phyloP scores from a whole-genome alignment of 2,888 invertebrate species.

The Linnaemya vulpina region DNA sequence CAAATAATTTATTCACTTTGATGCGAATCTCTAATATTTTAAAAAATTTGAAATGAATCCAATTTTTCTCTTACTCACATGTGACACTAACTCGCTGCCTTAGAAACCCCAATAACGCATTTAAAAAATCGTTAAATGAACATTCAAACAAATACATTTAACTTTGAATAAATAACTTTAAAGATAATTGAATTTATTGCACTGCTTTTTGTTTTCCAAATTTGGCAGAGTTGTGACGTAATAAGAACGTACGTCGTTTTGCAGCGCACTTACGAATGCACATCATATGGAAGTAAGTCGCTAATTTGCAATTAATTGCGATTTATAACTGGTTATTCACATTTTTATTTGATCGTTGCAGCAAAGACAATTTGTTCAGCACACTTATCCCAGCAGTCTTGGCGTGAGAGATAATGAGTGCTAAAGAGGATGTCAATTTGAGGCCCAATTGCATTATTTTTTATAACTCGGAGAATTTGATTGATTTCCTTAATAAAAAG shows the following conservation, averaged over 20 bases:
- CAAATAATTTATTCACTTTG: not conserved
- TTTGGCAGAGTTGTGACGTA: constrained; percentile 47
- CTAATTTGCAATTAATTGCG: constrained; percentile 41
- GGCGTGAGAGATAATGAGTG: not conserved
- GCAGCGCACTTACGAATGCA: not conserved
- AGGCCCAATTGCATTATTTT: not conserved
- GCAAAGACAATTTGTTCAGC: not conserved
- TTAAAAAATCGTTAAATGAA: constrained; percentile 40
- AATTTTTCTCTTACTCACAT: constrained; percentile 4
- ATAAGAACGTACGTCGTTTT: not conserved
- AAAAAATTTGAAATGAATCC: not conserved
- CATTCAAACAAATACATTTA: not conserved
- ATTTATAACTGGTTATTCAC: constrained; percentile 30
- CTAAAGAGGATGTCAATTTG: not conserved
- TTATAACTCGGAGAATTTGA: not conserved
- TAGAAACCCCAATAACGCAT: constrained; percentile 53
- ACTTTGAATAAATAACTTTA: constrained; percentile 15
- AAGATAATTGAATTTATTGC: not conserved
- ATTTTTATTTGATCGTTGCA: not conserved
- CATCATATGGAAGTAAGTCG: constrained; percentile 21
- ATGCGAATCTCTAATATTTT: not conserved
- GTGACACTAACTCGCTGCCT: constrained; percentile 56
- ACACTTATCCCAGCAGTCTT: not conserved
- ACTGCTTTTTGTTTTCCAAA: not conserved
- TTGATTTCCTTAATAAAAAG: constrained; percentile 5